Evolutionary conservation across 2,797 vertebrate species (phyloP).

Genomic region (Mastacembelus armatus): DNA sequence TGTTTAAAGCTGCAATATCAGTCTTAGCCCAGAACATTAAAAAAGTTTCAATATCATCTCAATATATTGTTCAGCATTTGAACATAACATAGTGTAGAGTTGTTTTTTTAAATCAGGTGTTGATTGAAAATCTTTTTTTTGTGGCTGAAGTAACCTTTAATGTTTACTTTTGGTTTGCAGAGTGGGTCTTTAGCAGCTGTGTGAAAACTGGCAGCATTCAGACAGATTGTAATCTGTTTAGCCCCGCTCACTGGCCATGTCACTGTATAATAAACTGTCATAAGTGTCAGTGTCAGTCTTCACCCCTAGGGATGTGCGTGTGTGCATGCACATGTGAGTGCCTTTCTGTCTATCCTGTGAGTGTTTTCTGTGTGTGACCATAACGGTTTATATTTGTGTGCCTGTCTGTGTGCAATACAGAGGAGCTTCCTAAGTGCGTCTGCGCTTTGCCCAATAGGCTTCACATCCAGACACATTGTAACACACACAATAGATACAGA

Average conservation of each 20-base stretch:
- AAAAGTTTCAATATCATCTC: too few relatives aligned
- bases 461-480: not conserved
- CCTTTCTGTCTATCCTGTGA: not conserved
- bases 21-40: not conserved
- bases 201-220: conserved; percentile 56
- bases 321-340: not conserved
- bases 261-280: conserved; percentile 78
- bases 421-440: conserved; percentile 15
- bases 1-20: too few relatives aligned
- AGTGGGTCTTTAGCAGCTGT: conserved; percentile 28
- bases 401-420: not conserved
- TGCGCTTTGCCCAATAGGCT: conserved; percentile 20
- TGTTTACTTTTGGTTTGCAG: conserved; percentile 29
- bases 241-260: conserved; percentile 53
- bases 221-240: conserved; percentile 75
- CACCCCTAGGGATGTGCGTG: conserved; percentile 46
- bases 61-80: not conserved
- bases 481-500: not conserved
- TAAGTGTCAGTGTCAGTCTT: conserved; percentile 69
- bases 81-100: not conserved
- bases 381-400: not conserved
- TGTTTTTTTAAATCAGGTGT: not conserved
- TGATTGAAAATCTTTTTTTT: not conserved
- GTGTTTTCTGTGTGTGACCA: conserved; percentile 1
- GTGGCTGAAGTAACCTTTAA: not conserved